Conservation (phyloP, 2,113 vertebrate species). For the Anser cygnoides region DNA sequence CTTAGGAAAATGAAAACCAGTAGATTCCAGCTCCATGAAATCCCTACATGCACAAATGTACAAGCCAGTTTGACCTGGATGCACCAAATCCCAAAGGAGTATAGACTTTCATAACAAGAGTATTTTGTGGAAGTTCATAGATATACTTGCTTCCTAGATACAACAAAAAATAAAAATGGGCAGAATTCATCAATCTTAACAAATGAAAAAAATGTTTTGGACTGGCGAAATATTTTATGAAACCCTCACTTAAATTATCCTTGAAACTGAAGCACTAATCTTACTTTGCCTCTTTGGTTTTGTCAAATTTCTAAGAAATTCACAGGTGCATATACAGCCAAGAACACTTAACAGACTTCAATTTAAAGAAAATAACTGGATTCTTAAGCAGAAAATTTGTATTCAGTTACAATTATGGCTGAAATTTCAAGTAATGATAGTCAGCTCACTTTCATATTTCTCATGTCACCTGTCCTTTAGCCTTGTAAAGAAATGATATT, state of each 20-base stretch:
- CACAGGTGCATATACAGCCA: rapidly evolving
- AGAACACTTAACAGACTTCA: neutral
- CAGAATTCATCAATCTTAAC: too few species aligned
- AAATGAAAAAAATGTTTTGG: too few species aligned
- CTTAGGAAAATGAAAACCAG: neutral
- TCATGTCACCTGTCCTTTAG: slow-evolving; percentile 23
- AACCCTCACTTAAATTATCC: neutral
- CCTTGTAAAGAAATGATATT: slow-evolving; percentile 6
- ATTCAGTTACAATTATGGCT: neutral
- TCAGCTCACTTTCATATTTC: slow-evolving; percentile 15
- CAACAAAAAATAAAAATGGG: neutral
- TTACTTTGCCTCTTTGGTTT: neutral
- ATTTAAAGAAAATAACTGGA: neutral
- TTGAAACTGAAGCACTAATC: neutral
- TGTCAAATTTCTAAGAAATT: neutral
- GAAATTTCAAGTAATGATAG: slow-evolving; percentile 28
- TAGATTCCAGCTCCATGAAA: neutral
- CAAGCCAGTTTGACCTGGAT: neutral
- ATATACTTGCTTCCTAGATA: neutral
- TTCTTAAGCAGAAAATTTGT: neutral
- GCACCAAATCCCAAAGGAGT: neutral
- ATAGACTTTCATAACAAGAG: neutral
- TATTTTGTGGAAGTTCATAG: neutral
- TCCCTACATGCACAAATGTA: neutral
- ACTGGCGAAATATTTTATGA: neutral